phyloP scores from a whole-genome alignment of 2,113 vertebrate genomes.

The Poeciliopsis occidentalis region DNA sequence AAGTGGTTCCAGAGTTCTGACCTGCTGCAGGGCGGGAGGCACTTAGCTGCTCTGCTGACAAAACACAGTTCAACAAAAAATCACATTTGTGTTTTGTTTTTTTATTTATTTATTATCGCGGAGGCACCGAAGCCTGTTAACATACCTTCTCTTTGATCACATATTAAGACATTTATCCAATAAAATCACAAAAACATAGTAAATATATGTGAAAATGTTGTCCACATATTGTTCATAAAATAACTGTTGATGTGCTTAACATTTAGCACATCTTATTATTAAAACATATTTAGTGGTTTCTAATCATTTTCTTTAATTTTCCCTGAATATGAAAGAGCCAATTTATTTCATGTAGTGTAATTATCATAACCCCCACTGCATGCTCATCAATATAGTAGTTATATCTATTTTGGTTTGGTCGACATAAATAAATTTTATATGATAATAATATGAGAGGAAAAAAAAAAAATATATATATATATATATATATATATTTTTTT shows the following conservation, averaged over 20 bases:
- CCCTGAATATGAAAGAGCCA: neutral
- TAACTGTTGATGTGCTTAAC: neutral
- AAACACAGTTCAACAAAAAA: neutral
- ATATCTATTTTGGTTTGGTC: neutral
- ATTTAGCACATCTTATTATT: neutral
- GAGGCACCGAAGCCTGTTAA: neutral
- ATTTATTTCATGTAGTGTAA: neutral
- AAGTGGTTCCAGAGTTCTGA: constrained; percentile 37
- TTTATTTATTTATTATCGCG: neutral
- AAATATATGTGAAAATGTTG: neutral
- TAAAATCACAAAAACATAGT: neutral
- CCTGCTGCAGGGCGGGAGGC: constrained; percentile 6
- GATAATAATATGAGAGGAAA: too few relatives aligned
- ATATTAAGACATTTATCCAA: neutral
- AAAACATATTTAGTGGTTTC: neutral
- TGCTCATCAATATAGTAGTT: neutral
- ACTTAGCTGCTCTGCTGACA: neutral
- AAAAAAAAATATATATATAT: too few relatives aligned
- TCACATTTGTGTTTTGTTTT: neutral
- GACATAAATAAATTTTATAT: neutral
- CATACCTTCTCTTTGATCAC: neutral
- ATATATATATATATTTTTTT: too few relatives aligned
- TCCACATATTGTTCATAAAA: neutral
- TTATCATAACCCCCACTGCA: neutral
- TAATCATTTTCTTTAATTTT: neutral